Evolutionary conservation across 1,140 invertebrate genomes (phyloP).

Genomic region (Lethrus apterus): DNA sequence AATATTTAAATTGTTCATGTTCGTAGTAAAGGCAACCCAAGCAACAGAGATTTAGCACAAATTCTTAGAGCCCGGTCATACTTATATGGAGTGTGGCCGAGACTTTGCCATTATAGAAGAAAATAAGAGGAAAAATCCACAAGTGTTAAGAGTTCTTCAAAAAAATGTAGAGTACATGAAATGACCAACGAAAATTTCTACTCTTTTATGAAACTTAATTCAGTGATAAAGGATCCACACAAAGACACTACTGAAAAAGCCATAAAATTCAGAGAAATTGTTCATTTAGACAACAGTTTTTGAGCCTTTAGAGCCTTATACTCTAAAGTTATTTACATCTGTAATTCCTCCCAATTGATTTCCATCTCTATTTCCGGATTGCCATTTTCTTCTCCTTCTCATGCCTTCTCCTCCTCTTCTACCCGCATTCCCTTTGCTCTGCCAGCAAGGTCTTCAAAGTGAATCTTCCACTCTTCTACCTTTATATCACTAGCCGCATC

Average conservation of each 20-base stretch:
- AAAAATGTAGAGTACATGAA: background rate
- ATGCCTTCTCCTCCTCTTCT: too few relatives aligned
- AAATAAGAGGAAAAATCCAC: slow-evolving; percentile 2
- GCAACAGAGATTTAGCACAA: slow-evolving; percentile 7
- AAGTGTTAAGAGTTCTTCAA: background rate
- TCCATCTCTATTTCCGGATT: too few relatives aligned
- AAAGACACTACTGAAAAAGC: background rate
- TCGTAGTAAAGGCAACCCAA: slow-evolving; percentile 11
- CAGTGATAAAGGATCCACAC: background rate
- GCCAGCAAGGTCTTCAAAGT: too few relatives aligned
- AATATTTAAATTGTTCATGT: slow-evolving; percentile 20
- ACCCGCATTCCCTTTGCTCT: too few relatives aligned
- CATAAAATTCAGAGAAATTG: background rate
- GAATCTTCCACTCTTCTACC: too few relatives aligned
- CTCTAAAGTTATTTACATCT: too few relatives aligned
- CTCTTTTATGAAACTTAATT: background rate
- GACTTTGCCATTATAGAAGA: background rate
- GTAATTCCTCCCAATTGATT: too few relatives aligned
- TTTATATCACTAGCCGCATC: too few relatives aligned
- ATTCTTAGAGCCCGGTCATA: slow-evolving; percentile 7
- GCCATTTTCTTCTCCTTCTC: too few relatives aligned
- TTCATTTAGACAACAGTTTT: too few relatives aligned
- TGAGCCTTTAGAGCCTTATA: too few relatives aligned
- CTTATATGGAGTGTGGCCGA: slow-evolving; percentile 9
- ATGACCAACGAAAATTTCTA: slow-evolving; percentile 6